A percentile compares a stretch with the other conserved stretches of the same genome.
Evolutionary conservation across 64 coral and sea anemone genomes (phyloP).

Genomic region (Catalaphyllia jardinei): DNA sequence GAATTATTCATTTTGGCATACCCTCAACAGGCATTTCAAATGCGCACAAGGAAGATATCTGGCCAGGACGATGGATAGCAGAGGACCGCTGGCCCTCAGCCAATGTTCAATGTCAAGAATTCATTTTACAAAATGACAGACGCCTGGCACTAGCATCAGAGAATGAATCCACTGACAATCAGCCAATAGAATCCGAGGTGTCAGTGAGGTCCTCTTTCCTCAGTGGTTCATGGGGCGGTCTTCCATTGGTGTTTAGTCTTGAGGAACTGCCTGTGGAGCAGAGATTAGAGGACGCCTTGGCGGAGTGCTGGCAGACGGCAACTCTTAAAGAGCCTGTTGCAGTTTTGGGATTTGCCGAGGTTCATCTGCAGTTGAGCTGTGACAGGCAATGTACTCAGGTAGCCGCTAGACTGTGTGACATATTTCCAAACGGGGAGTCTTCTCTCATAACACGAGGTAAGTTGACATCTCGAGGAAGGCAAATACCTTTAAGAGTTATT

Average conservation of each 20-base stretch:
- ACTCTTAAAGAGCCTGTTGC: conserved; percentile 47
- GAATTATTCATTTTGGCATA: background rate
- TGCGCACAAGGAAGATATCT: conserved; percentile 38
- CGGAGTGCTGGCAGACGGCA: conserved; percentile 70
- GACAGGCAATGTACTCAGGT: conserved; percentile 58
- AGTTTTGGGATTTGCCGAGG: conserved; percentile 54
- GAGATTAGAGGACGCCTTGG: conserved; percentile 56
- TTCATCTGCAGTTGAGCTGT: conserved; percentile 65
- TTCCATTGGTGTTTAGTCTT: conserved; percentile 11
- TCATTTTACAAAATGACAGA: background rate
- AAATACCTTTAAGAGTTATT: background rate
- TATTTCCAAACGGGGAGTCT: conserved; percentile 71
- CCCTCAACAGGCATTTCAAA: conserved; percentile 46
- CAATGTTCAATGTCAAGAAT: conserved; percentile 52
- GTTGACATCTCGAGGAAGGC: background rate
- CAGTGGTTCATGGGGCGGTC: conserved; percentile 53
- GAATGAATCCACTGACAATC: background rate
- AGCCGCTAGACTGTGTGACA: conserved; percentile 63
- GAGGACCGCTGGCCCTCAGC: conserved; percentile 75
- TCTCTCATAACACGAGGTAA: conserved; percentile 72
- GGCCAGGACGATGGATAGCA: conserved; percentile 75
- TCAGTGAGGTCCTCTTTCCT: conserved; percentile 48
- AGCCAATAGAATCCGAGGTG: background rate
- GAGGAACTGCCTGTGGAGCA: conserved; percentile 57
- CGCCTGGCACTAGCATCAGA: background rate